phyloP scores from a whole-genome alignment of 92 coral and sea anemone species.

The Porites lobata region DNA sequence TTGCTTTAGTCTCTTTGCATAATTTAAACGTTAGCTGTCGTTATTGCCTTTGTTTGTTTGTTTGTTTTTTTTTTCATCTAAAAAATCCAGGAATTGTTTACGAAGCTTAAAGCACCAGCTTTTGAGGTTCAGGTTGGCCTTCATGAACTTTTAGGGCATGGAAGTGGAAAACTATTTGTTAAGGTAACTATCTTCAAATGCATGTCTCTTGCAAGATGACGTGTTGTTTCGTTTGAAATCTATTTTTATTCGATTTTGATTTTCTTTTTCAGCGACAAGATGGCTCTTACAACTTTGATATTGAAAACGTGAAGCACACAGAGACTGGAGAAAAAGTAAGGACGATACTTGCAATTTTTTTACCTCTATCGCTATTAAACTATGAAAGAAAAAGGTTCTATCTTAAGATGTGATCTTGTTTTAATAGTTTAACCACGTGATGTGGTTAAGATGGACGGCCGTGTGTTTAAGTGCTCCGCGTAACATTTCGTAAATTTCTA shows the following conservation, averaged over 20 bases:
- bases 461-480: too few species aligned
- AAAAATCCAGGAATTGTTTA: conserved; percentile 74
- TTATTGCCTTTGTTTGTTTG: not conserved
- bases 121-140: conserved; percentile 99
- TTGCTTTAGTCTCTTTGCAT: too few species aligned
- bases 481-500: too few species aligned
- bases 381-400: not conserved
- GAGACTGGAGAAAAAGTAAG: conserved; percentile 92
- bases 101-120: conserved; percentile 89
- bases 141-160: conserved; percentile 97
- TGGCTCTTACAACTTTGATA: conserved; percentile 90
- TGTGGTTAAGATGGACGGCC: too few species aligned
- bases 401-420: too few species aligned
- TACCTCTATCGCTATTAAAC: not conserved
- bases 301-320: conserved; percentile 78
- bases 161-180: conserved; percentile 96
- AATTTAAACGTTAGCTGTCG: not conserved
- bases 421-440: too few species aligned
- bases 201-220: not conserved
- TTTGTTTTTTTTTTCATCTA: not conserved
- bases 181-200: conserved; percentile 57
- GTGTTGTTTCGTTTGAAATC: not conserved
- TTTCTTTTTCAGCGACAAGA: conserved; percentile 71
- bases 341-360: not conserved
- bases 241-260: not conserved